phyloP scores from a whole-genome alignment of 2,797 vertebrate genomes.

The Pyrrhura leucotis region DNA sequence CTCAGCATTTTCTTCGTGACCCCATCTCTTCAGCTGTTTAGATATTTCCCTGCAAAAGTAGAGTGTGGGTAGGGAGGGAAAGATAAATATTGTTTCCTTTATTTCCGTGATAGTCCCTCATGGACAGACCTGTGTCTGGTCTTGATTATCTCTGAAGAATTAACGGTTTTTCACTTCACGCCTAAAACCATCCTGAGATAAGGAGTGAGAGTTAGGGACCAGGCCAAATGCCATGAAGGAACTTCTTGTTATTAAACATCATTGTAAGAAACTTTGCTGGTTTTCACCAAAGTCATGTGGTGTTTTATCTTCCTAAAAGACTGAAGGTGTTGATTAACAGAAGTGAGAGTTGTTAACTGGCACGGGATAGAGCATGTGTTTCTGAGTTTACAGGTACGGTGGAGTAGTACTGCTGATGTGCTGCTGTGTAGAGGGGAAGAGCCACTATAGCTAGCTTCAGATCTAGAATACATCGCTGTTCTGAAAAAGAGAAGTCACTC shows the following conservation, averaged over 20 bases:
- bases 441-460: neutral
- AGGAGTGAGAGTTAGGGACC: neutral
- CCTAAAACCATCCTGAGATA: neutral
- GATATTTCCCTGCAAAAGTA: neutral
- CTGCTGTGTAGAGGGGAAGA: neutral
- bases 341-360: neutral
- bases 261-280: neutral
- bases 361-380: accelerated
- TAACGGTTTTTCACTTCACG: neutral
- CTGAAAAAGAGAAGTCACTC: neutral
- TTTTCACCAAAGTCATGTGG: neutral
- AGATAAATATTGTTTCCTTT: neutral
- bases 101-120: neutral
- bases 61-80: neutral
- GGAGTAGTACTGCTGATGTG: neutral
- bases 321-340: neutral
- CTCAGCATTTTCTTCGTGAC: neutral
- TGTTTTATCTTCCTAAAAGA: neutral
- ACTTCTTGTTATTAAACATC: neutral
- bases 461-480: neutral
- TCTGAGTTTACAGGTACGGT: neutral
- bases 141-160: neutral
- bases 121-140: neutral
- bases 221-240: neutral
- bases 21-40: neutral